Percentiles rank a stretch among this genome's conserved stretches.
Conservation (phyloP, 2,797 vertebrate species). For the Cephalopachus bancanus region DNA sequence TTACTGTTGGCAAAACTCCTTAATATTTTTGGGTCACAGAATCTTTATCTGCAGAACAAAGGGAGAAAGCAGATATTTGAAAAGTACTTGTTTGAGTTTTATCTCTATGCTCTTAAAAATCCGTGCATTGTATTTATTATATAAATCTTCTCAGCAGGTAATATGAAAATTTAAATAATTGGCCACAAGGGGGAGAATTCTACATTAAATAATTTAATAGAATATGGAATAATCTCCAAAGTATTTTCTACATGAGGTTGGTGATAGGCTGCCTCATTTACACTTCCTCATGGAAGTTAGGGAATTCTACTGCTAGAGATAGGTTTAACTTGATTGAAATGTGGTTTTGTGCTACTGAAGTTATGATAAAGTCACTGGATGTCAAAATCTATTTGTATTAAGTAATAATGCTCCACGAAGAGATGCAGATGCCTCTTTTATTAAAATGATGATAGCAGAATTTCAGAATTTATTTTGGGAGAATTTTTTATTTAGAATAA, state of each 20-base stretch:
- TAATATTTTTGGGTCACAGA: not conserved
- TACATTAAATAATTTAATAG: slow-evolving; percentile 41
- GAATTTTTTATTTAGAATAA: slow-evolving; percentile 13
- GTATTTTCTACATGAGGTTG: slow-evolving; percentile 13
- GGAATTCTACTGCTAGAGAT: not conserved
- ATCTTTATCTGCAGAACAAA: slow-evolving; percentile 5
- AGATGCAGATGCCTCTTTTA: not conserved
- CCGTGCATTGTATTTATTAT: not conserved
- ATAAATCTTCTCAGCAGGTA: not conserved
- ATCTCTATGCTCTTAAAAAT: slow-evolving; percentile 20
- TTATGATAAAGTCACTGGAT: not conserved
- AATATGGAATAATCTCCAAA: slow-evolving; percentile 21
- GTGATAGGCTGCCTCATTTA: slow-evolving; percentile 27
- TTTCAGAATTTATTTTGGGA: slow-evolving; percentile 25
- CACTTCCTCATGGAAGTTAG: not conserved
- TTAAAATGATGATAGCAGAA: slow-evolving; percentile 1
- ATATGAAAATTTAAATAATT: slow-evolving; percentile 65
- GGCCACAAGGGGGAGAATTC: slow-evolving; percentile 80
- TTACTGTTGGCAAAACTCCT: not conserved
- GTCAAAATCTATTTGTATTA: slow-evolving; percentile 36
- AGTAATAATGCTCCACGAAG: slow-evolving; percentile 1
- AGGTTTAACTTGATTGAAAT: slow-evolving; percentile 54
- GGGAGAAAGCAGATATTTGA: not conserved
- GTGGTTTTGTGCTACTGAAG: not conserved
- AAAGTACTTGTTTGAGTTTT: not conserved